A percentile compares a stretch with the other conserved stretches of the same genome.
Conservation (phyloP, 2,797 vertebrate genomes). For the Naso thynnoides region DNA sequence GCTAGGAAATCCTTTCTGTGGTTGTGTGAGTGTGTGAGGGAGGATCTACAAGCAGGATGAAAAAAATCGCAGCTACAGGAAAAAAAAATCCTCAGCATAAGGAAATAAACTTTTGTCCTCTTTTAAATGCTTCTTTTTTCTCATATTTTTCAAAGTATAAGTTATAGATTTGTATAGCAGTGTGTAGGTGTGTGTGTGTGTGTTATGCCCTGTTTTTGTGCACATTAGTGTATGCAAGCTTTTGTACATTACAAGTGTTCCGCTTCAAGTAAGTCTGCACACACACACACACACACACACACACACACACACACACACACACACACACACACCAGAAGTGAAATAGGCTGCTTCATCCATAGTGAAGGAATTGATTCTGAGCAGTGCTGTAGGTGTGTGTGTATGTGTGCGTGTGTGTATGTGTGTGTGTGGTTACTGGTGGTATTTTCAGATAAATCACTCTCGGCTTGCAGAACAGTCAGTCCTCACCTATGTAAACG, state of each 20-base stretch:
- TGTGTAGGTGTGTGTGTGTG: background rate
- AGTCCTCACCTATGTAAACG: slow-evolving; percentile 87
- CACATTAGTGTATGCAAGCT: background rate
- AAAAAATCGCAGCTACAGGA: slow-evolving; percentile 58
- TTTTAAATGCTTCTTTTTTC: slow-evolving; percentile 25
- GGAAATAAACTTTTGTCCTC: slow-evolving; percentile 51
- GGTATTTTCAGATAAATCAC: slow-evolving; percentile 85
- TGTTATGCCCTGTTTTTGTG: background rate
- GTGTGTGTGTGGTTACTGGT: slow-evolving; percentile 59
- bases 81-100: slow-evolving; percentile 33
- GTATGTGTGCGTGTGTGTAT: slow-evolving; percentile 40
- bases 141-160: background rate
- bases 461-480: slow-evolving; percentile 82
- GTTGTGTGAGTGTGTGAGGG: slow-evolving; percentile 74
- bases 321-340: slow-evolving; percentile 19
- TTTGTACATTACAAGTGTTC: slow-evolving; percentile 3
- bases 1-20: slow-evolving; percentile 83
- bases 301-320: too few species aligned
- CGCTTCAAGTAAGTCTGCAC: slow-evolving; percentile 32
- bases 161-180: slow-evolving; percentile 21
- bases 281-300: background rate
- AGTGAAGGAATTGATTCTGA: slow-evolving; percentile 62
- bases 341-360: slow-evolving; percentile 54
- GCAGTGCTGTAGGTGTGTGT: slow-evolving; percentile 21
- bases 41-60: slow-evolving; percentile 74